These are phyloP conservation scores for Varecia variegata DNA, from an alignment of 2,797 vertebrate species.

Conservation along the genomic window DNA sequence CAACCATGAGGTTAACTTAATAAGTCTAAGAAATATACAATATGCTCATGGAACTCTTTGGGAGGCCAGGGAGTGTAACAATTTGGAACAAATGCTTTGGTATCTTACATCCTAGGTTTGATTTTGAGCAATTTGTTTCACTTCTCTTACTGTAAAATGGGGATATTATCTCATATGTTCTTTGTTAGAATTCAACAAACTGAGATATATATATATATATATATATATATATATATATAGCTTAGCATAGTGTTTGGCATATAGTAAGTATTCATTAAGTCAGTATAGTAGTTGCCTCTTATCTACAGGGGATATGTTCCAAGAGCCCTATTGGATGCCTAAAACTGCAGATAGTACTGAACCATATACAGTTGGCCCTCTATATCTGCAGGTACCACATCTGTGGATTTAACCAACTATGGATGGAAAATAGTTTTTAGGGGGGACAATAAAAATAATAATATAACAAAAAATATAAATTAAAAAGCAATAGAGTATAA, in stretches of 20 bases:
- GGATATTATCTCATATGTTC: background rate
- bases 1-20: background rate
- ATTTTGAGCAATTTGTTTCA: background rate
- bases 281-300: background rate
- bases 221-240: background rate
- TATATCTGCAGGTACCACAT: background rate
- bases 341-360: background rate
- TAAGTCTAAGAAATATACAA: background rate
- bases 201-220: background rate
- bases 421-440: background rate
- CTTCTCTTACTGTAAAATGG: background rate
- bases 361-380: background rate
- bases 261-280: constrained; percentile 27
- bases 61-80: background rate
- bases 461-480: background rate
- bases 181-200: constrained; percentile 1
- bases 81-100: constrained; percentile 21
- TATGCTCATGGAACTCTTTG: background rate
- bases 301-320: background rate
- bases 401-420: background rate
- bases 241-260: background rate
- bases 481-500: background rate
- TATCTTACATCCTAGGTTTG: background rate
- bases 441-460: background rate
- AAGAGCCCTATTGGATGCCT: background rate